Evolutionary conservation across 2,888 invertebrate species (phyloP), one percentile per base, ranked within the genome.

Genomic region (Linyphia triangularis): DNA sequence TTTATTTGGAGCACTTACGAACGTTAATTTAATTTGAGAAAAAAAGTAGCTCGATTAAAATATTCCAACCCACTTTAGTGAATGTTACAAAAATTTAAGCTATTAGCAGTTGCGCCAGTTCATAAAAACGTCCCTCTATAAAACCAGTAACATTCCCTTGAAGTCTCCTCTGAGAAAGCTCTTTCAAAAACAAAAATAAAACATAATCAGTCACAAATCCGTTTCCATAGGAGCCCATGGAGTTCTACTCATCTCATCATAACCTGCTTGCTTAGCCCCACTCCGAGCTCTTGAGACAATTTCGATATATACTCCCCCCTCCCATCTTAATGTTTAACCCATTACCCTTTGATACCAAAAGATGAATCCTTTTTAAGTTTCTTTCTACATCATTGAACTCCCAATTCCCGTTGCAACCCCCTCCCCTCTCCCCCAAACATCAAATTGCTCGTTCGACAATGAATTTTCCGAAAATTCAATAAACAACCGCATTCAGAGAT

Each of bases 381-480:
- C 43, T 26, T 85, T 85, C 78, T 51, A 61, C 30, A 19, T 57
- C 69, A 65, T 69, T 77, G 67, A 75, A 26, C 72, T 37, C 67
- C 57, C 57, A 24, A 70, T 24, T 51, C 67, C 81, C 57, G 22
- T 57, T 61, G 40, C 26, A 43, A 16, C 5, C 37, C 26, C 19
- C 59, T 13, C 37, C 24, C 22, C 40, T n/a, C n/a, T n/a, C n/a
- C n/a, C n/a, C n/a, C n/a, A n/a, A n/a, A n/a, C n/a, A n/a, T n/a
- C 40, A 82, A 88, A 88, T 86, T 88, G 86, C 59, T 88, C 75
- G 65, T 65, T 88, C 75, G 67, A 81, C 73, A 61, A 57, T 88
- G 67, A 88, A 75, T 81, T 73, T n/a, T 28, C 33, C 67, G 24
- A 67, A 19, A 82, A 72, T 82, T 75, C 86, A 81, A 88, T 88